Base-by-base conservation (phyloP, 1,140 invertebrate species). In the Atta texana region DNA sequence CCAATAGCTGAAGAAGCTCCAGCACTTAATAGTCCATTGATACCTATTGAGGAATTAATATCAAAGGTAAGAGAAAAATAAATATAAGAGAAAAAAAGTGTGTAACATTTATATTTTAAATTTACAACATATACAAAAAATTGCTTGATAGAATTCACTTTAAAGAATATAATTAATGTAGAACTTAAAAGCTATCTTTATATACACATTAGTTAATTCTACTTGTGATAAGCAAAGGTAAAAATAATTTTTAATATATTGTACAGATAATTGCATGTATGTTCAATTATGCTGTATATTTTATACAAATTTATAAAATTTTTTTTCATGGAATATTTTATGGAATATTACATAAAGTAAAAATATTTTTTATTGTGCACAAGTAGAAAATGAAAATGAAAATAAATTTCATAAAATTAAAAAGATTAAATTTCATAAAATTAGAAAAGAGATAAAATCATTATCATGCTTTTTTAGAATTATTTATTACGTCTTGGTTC, bases 1-100 rank as follows among this genome's bases (percentile, higher is more conserved):
- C 81, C 90, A 7, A 69, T 91, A 51, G 89, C 75, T 18, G 89
- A 91, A 53, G 64, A 78, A 14, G 59, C 8, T 2, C 10, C 51
- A 7, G 8, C 49, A 51, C 24, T 72, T 10, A 72, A 68, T 7
- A 59, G 6, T 2, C 0, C 14, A 1, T n/a, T 24, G 1, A 72
- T 24, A 21, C 1, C 71, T 8, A 53, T 59, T 2, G 55, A 61
- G 6, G 24, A 16, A 12, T 14, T 64, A 10, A 12, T 18, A 18
- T 34, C 63, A 2, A 77, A 90, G 81, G 89, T 90, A 88, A 81
- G 59, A 51, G 18, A 44, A 69, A 81, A 12, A 71, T 28, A 69
- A 57, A 44, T 1, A 44, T 90, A 88, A 80, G 53, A 39, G 16
- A 31, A 69, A 81, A 12, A 69, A 55, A 57, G 18, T 1, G 2